These are phyloP conservation scores for Blastobasis lacticolella DNA, from an alignment of 2,888 invertebrate species.

Conservation along the genomic window DNA sequence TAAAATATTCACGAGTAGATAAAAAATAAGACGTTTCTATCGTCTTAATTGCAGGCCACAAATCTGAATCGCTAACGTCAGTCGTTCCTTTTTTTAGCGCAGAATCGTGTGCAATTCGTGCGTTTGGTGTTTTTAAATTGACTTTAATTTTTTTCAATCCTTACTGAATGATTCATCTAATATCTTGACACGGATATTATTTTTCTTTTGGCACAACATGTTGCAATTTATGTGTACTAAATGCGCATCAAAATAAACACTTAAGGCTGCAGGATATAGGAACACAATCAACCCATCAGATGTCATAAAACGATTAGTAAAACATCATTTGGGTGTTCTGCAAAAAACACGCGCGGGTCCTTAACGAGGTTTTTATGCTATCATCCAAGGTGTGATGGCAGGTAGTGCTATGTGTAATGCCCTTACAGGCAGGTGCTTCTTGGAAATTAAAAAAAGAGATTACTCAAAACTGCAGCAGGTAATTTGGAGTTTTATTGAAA, in stretches of 20 bases:
- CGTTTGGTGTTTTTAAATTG: no score
- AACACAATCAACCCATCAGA: conserved; percentile 45
- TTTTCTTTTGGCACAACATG: no score
- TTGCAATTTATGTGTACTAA: no score
- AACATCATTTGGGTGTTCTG: conserved; percentile 34
- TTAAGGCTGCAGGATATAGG: no score
- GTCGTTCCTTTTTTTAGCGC: background rate
- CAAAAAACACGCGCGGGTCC: conserved; percentile 37
- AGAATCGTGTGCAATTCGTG: no score
- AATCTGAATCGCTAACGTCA: conserved; percentile 2
- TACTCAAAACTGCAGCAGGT: conserved; percentile 1
- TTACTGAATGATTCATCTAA: no score
- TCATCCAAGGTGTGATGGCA: conserved; percentile 19
- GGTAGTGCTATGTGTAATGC: conserved; percentile 9
- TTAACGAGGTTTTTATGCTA: conserved; percentile 62
- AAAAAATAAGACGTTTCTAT: conserved; percentile 21
- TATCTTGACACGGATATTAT: no score
- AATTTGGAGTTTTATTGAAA: conserved; percentile 32
- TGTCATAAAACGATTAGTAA: conserved; percentile 62
- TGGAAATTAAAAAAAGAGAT: conserved; percentile 8
- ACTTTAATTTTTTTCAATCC: no score
- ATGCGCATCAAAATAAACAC: no score
- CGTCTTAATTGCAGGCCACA: conserved; percentile 9
- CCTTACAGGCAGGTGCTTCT: conserved; percentile 9
- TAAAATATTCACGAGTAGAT: conserved; percentile 22